A percentile compares a stretch with the other conserved stretches of the same genome.
phyloP scores from a whole-genome alignment of 2,113 vertebrate species.

The Micronycteris hirsuta region DNA sequence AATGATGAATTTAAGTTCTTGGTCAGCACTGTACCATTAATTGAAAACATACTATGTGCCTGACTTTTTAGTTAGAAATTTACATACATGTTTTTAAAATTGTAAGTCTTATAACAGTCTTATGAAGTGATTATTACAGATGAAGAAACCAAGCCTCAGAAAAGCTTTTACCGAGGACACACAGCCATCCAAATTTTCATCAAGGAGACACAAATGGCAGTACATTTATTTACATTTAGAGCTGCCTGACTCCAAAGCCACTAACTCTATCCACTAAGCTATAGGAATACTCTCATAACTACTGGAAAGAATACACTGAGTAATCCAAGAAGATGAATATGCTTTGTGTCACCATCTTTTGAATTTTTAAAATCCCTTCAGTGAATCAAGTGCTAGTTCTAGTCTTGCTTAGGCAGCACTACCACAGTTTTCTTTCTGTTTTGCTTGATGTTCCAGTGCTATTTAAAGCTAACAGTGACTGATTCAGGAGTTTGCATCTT shows the following conservation, averaged over 20 bases:
- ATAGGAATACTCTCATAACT: not conserved
- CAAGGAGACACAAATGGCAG: not conserved
- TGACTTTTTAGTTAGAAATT: not conserved
- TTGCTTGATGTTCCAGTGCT: not conserved
- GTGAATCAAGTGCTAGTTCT: not conserved
- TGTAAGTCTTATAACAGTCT: not conserved
- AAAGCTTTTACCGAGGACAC: not conserved
- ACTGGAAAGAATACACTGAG: not conserved
- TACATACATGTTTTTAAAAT: not conserved
- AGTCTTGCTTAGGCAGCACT: not conserved
- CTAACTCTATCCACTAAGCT: not conserved
- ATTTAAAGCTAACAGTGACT: not conserved
- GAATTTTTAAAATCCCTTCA: not conserved
- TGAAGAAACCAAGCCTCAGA: not conserved
- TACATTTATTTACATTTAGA: not conserved
- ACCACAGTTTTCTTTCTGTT: not conserved
- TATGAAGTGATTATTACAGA: not conserved
- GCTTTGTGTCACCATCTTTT: not conserved
- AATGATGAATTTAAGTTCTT: not conserved
- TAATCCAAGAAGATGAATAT: not conserved
- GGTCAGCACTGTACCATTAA: not conserved
- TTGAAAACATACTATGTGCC: not conserved
- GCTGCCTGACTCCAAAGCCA: not conserved
- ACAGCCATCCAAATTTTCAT: not conserved
- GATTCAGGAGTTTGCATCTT: fast-evolving